These are phyloP conservation scores for Saxicola maurus DNA, from an alignment of 2,797 vertebrate genomes.

Conservation along the genomic window DNA sequence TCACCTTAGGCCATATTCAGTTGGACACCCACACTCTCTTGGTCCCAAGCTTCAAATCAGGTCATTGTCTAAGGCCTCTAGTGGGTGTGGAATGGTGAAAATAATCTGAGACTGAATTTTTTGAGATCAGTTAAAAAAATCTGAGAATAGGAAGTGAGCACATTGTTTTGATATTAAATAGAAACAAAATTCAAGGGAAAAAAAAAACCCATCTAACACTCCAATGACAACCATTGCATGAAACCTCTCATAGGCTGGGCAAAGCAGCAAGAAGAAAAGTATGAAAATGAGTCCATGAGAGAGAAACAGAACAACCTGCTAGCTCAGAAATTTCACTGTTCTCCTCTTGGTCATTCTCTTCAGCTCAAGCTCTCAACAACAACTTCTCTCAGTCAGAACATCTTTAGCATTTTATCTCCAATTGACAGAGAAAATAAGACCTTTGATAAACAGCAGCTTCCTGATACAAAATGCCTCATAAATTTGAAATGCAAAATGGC, in stretches of 20 bases:
- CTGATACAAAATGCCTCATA: not conserved
- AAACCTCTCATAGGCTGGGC: not conserved
- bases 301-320: not conserved
- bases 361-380: not conserved
- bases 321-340: not conserved
- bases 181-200: not conserved
- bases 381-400: not conserved
- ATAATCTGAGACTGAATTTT: not conserved
- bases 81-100: not conserved
- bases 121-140: not conserved
- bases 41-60: not conserved
- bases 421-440: not conserved
- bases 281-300: not conserved
- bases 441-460: not conserved
- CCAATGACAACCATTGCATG: not conserved
- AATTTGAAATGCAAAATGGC: slow-evolving; percentile 6
- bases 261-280: not conserved
- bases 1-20: not conserved
- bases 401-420: not conserved
- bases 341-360: not conserved
- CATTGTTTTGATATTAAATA: not conserved
- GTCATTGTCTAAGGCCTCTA: not conserved
- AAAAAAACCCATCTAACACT: not conserved
- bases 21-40: not conserved
- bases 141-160: not conserved